A percentile compares a stretch with the other conserved stretches of the same genome.
Conservation (phyloP, 1,140 invertebrate species). For the Drosophila funebris region DNA sequence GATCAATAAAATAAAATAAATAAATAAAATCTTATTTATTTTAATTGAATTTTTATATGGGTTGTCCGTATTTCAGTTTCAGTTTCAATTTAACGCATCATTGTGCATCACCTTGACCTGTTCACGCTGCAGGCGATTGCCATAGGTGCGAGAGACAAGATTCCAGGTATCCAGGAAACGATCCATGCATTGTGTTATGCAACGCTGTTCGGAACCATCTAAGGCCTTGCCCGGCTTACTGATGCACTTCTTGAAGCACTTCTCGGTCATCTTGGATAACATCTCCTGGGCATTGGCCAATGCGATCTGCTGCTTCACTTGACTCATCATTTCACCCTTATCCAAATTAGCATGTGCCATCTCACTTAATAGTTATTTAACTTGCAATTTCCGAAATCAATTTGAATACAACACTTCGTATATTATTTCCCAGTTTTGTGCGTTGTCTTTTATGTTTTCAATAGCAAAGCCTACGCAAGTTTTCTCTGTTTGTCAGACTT, state of each 20-base stretch:
- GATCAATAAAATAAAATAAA: background rate
- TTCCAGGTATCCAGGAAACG: constrained; percentile 98
- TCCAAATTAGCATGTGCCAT: constrained; percentile 84
- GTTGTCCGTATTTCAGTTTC: constrained; percentile 13
- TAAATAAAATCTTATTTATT: background rate
- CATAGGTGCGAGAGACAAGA: constrained; percentile 94
- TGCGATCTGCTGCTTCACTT: constrained; percentile 98
- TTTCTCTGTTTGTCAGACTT: background rate
- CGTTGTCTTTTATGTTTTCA: background rate
- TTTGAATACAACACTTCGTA: background rate
- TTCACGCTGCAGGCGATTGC: constrained; percentile 91
- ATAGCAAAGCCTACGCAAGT: background rate
- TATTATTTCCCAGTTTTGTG: background rate
- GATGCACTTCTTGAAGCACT: constrained; percentile 98
- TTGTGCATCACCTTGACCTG: constrained; percentile 25
- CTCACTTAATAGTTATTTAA: background rate
- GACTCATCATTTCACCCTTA: constrained; percentile 95
- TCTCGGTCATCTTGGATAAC: constrained; percentile 97
- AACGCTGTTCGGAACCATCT: constrained; percentile 97
- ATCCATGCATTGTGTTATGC: constrained; percentile 98
- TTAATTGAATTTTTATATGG: background rate
- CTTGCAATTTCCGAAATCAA: constrained; percentile 30
- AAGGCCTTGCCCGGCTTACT: constrained; percentile 94
- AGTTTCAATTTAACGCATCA: constrained; percentile 23
- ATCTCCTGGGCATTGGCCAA: constrained; percentile 97